Evolutionary conservation across 2,113 vertebrate species (phyloP).

Genomic region (Hippopotamus amphibius): DNA sequence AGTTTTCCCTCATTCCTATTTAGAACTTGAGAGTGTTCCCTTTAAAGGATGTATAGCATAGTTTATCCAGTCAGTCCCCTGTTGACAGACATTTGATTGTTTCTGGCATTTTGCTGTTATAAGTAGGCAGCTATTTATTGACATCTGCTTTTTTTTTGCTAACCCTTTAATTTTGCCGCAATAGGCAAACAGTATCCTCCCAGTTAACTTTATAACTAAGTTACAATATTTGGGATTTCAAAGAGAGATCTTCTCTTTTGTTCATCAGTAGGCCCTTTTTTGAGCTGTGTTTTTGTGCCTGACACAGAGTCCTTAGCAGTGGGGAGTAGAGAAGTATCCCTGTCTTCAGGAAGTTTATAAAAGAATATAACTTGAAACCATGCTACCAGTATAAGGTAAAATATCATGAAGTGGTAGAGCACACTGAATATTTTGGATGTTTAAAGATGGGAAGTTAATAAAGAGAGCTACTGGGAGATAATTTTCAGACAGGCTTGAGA

Average conservation of each 20-base stretch:
- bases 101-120: slow-evolving; percentile 24
- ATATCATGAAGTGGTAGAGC: not conserved
- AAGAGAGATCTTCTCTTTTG: not conserved
- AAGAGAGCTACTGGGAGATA: not conserved
- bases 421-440: not conserved
- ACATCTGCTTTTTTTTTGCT: not conserved
- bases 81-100: slow-evolving; percentile 10
- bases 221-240: not conserved
- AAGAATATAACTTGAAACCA: slow-evolving; percentile 4
- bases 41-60: not conserved
- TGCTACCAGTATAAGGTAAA: not conserved
- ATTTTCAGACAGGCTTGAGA: slow-evolving; percentile 1
- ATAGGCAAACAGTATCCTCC: not conserved
- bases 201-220: not conserved
- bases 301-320: not conserved
- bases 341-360: not conserved
- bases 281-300: slow-evolving; percentile 14
- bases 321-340: not conserved
- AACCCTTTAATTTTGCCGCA: slow-evolving; percentile 36
- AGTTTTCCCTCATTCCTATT: not conserved
- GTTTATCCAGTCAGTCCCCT: not conserved
- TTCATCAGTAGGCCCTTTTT: not conserved
- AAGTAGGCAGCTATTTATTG: slow-evolving; percentile 24
- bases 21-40: not conserved
- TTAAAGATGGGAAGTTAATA: slow-evolving; percentile 6